phyloP scores from a whole-genome alignment of 2,797 vertebrate genomes.

The Darevskia mixta region DNA sequence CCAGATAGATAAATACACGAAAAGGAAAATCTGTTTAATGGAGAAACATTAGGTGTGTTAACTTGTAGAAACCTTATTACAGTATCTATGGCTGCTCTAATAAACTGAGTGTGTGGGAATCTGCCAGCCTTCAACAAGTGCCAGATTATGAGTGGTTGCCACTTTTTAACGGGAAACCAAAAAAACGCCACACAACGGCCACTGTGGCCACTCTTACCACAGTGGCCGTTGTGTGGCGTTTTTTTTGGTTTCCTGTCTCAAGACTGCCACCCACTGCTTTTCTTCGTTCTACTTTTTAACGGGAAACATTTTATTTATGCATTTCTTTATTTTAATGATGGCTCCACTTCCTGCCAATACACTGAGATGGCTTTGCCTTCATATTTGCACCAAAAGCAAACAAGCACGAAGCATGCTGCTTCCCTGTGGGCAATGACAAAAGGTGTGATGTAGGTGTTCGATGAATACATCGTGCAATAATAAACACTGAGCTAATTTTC shows the following conservation, averaged over 20 bases:
- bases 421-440: neutral
- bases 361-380: neutral
- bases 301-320: neutral
- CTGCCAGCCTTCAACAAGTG: neutral
- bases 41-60: neutral
- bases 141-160: neutral
- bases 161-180: no score
- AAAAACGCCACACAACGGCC: no score
- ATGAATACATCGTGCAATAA: neutral
- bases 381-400: neutral
- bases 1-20: conserved; percentile 2
- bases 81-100: neutral
- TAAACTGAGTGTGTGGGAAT: neutral
- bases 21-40: conserved; percentile 1
- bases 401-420: neutral
- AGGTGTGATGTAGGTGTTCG: neutral
- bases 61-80: neutral
- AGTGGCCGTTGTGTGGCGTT: no score
- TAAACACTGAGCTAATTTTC: neutral
- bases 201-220: no score
- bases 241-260: no score
- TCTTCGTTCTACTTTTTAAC: neutral
- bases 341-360: neutral
- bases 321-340: neutral
- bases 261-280: no score